Conservation (phyloP, 1,140 invertebrate genomes). For the Eumaeus atala region DNA sequence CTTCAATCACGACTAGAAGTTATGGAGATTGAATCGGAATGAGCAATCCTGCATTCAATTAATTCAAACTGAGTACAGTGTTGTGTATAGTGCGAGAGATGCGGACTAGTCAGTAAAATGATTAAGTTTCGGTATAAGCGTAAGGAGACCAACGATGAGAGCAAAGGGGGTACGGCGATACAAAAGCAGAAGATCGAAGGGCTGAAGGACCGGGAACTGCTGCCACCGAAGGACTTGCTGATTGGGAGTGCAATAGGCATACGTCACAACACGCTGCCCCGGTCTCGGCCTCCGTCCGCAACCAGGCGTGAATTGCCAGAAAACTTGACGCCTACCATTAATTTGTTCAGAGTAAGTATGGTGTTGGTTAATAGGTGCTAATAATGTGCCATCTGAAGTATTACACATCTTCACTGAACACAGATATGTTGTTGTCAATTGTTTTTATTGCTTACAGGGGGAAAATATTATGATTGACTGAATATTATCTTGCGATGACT, state of each 20-base stretch:
- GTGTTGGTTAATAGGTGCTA: constrained; percentile 2
- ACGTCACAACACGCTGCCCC: constrained; percentile 64
- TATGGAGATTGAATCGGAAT: constrained; percentile 51
- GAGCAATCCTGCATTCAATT: constrained; percentile 36
- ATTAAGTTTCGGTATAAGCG: constrained; percentile 79
- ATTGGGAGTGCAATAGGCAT: constrained; percentile 47
- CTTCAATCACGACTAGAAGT: constrained; percentile 38
- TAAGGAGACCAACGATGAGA: constrained; percentile 70
- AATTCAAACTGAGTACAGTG: constrained; percentile 25
- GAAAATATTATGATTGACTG: no score
- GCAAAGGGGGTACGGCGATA: constrained; percentile 53
- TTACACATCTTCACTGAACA: neutral
- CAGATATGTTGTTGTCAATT: no score
- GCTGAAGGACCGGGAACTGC: constrained; percentile 51
- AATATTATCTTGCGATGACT: no score
- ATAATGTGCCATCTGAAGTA: neutral
- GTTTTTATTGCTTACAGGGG: neutral
- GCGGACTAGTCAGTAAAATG: constrained; percentile 68
- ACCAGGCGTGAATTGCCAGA: constrained; percentile 40
- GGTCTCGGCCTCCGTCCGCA: constrained; percentile 49
- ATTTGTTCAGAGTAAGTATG: constrained; percentile 64
- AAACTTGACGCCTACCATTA: constrained; percentile 42
- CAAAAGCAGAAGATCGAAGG: constrained; percentile 67
- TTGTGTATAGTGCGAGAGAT: constrained; percentile 41
- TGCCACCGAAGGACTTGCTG: constrained; percentile 63